Base-by-base conservation (phyloP, 1,140 invertebrate species). In the Chrysoperla carnea region DNA sequence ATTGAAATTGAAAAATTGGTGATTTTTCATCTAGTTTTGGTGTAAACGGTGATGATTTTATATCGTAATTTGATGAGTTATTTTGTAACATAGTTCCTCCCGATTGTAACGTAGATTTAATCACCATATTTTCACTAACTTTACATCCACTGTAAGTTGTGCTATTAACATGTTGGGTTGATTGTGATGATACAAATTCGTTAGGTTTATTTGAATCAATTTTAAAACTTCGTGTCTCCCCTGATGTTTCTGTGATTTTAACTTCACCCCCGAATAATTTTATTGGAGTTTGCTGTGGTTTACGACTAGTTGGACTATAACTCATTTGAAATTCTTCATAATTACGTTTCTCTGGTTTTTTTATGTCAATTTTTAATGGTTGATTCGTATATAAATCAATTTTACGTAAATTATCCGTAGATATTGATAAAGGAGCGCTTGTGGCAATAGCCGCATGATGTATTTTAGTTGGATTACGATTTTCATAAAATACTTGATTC, bases 181-280 rank as follows among this genome's bases (percentile, higher is more conserved):
- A 15, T n/a, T 54, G 45, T 14, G 42, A 48, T 36, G 45, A 45
- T 11, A 50, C 44, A 6, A 53, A 48, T 42, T 57, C 52, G 35
- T 55, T 59, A 0, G 48, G 65, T 54, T 65, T 67, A 53, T 59
- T 61, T 2, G 71, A 69, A 50, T 82, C 79, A 48, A 82, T 81
- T 38, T 75, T 69, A 60, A 81, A 69, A 2, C 76, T 81, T 37
- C 77, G 81, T 0, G 72, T 74, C 46, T 78, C 76, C 6, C 75
- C 74, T 3, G 50, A 47, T 4, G 48, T 48, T 5, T 52, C 51
- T 8, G 54, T 60, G 43, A 84, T 81, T 54, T 79, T 74, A 0
- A 84, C 80, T 63, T 84, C 76, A 1, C 80, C 81, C 2, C 81
- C 81, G 60, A 83, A 84, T 67, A 84, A 71, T 56, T 81, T 78